Percentiles rank a stretch among this genome's conserved stretches.
phyloP scores from a whole-genome alignment of 2,888 invertebrate genomes.

The Acanthosepion esculentum region DNA sequence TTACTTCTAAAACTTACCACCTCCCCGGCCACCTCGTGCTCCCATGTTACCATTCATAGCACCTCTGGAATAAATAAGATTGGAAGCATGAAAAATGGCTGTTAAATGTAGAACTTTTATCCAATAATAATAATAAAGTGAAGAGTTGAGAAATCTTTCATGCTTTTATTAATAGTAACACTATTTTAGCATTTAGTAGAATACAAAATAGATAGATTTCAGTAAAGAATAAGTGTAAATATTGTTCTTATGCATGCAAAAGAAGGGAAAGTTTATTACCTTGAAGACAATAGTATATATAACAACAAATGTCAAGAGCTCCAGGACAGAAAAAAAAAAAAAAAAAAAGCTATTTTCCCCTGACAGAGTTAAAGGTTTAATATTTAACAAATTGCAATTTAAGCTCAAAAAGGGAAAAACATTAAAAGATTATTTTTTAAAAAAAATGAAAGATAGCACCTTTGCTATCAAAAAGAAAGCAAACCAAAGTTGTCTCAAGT shows the following conservation, averaged over 20 bases:
- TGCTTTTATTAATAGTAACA: not conserved
- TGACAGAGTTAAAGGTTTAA: too few species aligned
- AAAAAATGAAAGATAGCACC: not conserved
- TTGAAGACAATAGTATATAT: not conserved
- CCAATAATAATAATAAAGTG: not conserved
- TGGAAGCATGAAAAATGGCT: slow-evolving; percentile 44
- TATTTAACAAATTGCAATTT: not conserved
- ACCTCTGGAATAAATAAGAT: slow-evolving; percentile 54
- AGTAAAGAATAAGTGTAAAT: not conserved
- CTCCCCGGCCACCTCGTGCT: slow-evolving; percentile 44
- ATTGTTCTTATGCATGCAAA: not conserved
- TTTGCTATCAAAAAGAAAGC: not conserved
- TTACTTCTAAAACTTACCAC: not conserved
- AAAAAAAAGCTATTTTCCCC: too few species aligned
- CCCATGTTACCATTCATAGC: slow-evolving; percentile 50
- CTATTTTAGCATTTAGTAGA: not conserved
- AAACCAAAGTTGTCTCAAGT: not conserved
- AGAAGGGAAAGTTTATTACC: not conserved
- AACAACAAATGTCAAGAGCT: not conserved
- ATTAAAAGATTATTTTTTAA: not conserved
- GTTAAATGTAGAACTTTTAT: not conserved
- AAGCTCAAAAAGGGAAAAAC: not conserved
- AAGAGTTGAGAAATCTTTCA: not conserved
- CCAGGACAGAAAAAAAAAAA: not conserved
- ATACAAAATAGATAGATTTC: not conserved